Conservation (phyloP, 2,113 vertebrate species). For the Amia ocellicauda region DNA sequence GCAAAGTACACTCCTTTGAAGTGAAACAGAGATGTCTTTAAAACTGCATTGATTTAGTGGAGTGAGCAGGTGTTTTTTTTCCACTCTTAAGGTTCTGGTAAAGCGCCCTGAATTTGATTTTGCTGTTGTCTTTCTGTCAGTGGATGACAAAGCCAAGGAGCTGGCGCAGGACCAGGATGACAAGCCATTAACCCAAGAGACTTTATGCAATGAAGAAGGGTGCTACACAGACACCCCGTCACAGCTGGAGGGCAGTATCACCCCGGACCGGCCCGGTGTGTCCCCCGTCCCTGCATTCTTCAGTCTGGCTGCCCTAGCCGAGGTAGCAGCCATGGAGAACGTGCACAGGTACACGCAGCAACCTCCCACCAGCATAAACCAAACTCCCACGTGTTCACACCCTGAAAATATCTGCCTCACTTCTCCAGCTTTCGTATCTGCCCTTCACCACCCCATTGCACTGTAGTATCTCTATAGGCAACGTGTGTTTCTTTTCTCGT, state of each 20-base stretch:
- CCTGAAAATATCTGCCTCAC: not conserved
- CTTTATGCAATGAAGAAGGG: constrained; percentile 75
- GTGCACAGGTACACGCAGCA: constrained; percentile 89
- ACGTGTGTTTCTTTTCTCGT: constrained; percentile 36
- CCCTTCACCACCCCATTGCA: too few relatives aligned
- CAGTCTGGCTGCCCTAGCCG: constrained; percentile 94
- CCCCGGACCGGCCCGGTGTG: constrained; percentile 66
- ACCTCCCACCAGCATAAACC: too few relatives aligned
- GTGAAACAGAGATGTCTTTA: too few relatives aligned
- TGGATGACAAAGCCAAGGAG: constrained; percentile 84
- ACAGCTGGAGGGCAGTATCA: constrained; percentile 62
- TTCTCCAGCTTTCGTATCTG: too few relatives aligned
- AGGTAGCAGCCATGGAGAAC: constrained; percentile 99
- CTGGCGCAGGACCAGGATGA: constrained; percentile 73
- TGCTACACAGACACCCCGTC: constrained; percentile 59
- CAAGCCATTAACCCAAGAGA: constrained; percentile 72
- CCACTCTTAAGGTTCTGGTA: too few relatives aligned
- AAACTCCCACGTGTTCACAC: too few relatives aligned
- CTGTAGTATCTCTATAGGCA: not conserved
- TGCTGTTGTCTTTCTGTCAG: constrained; percentile 31
- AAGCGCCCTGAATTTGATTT: not conserved
- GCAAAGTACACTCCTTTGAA: too few relatives aligned
- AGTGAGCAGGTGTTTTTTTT: too few relatives aligned
- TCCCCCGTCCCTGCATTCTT: constrained; percentile 85
- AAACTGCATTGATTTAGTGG: too few relatives aligned